A percentile compares a stretch with the other conserved stretches of the same genome.
phyloP scores from a whole-genome alignment of 1,140 invertebrate species.

The Eriocheir sinensis region DNA sequence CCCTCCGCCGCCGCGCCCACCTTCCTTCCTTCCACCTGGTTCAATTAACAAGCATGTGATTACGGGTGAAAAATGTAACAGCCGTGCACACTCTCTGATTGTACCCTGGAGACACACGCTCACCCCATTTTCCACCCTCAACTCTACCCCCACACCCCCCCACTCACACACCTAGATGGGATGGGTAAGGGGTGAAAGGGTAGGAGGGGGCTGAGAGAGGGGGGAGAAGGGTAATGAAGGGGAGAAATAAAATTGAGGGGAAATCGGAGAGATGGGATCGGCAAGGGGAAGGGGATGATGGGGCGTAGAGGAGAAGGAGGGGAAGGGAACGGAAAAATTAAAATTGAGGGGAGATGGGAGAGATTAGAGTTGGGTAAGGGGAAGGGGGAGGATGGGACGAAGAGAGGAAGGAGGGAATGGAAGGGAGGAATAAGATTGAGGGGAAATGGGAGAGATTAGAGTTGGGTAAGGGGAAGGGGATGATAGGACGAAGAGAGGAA shows the following conservation, averaged over 20 bases:
- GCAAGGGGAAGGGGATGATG: neutral
- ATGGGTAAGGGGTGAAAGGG: neutral
- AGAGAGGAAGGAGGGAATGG: neutral
- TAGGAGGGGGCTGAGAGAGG: neutral
- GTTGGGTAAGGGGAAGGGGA: no score
- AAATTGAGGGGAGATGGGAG: no score
- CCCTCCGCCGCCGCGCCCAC: neutral
- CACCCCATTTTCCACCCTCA: no score
- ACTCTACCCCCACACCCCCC: neutral
- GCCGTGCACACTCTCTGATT: neutral
- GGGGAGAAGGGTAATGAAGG: neutral
- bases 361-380: neutral
- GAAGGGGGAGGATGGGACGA: neutral
- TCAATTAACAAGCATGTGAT: neutral
- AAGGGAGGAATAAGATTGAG: neutral
- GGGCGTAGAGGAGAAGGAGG: neutral
- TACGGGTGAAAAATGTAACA: slow-evolving; percentile 17
- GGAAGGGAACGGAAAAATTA: neutral
- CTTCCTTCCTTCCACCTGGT: neutral
- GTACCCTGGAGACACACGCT: slow-evolving; percentile 1
- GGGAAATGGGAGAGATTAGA: no score
- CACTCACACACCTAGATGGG: neutral
- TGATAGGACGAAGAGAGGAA: neutral
- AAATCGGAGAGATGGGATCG: neutral
- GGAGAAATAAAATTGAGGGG: no score